Percentiles rank a stretch among this genome's conserved stretches.
Conservation (phyloP, 1,140 invertebrate genomes). For the Nymphalis io region DNA sequence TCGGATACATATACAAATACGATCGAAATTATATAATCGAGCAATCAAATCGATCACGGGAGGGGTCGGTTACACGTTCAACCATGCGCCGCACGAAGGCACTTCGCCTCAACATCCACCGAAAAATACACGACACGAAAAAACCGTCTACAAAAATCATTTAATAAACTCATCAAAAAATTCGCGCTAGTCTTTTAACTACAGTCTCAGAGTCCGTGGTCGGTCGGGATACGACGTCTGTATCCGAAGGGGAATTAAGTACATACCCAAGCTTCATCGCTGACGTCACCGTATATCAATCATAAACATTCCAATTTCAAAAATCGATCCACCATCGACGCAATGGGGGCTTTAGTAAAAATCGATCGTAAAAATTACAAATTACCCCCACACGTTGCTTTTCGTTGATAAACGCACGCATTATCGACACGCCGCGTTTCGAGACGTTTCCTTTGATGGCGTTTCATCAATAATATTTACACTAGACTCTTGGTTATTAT, state of each 20-base stretch:
- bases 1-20: not conserved
- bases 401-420: too few relatives aligned
- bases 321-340: not conserved
- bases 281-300: not conserved
- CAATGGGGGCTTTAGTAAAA: too few relatives aligned
- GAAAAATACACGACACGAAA: conserved; percentile 71
- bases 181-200: conserved; percentile 75
- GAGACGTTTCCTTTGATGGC: not conserved
- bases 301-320: not conserved
- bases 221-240: conserved; percentile 69
- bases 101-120: conserved; percentile 62
- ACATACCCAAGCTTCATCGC: conserved; percentile 45
- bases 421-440: too few relatives aligned
- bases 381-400: too few relatives aligned
- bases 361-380: too few relatives aligned
- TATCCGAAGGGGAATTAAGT: conserved; percentile 62
- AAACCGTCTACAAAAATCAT: conserved; percentile 73
- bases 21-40: not conserved
- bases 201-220: conserved; percentile 75
- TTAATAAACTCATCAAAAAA: conserved; percentile 72
- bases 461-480: conserved; percentile 33
- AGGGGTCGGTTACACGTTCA: conserved; percentile 51
- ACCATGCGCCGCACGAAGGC: conserved; percentile 61
- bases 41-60: conserved; percentile 36
- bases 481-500: conserved; percentile 47